phyloP scores from a whole-genome alignment of 2,888 invertebrate genomes.

The Ormyrus nitidulus region DNA sequence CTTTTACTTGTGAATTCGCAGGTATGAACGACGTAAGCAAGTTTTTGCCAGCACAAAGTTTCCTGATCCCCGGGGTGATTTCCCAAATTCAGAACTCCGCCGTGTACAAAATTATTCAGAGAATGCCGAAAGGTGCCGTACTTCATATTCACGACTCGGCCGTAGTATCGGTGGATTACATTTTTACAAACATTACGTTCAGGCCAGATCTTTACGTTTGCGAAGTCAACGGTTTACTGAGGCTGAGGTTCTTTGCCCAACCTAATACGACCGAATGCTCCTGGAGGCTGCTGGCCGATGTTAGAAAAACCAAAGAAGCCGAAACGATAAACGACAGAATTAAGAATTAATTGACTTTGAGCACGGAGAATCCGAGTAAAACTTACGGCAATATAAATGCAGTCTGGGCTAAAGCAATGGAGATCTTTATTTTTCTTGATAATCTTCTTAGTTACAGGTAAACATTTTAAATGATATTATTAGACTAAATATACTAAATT shows the following conservation, averaged over 20 bases:
- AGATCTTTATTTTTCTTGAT: conserved; percentile 51
- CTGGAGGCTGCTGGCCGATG: conserved; percentile 64
- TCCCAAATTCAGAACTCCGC: conserved; percentile 79
- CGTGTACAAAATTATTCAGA: conserved; percentile 81
- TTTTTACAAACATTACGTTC: conserved; percentile 81
- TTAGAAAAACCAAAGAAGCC: conserved; percentile 57
- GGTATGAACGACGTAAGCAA: conserved; percentile 63
- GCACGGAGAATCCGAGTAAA: conserved; percentile 75
- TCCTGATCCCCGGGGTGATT: conserved; percentile 78
- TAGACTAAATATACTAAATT: too few species aligned
- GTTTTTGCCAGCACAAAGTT: conserved; percentile 82
- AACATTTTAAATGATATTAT: too few species aligned
- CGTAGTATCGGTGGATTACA: conserved; percentile 79
- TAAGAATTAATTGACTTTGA: conserved; percentile 77
- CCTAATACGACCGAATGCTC: conserved; percentile 58
- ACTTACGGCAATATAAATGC: conserved; percentile 45
- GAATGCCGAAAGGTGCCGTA: conserved; percentile 86
- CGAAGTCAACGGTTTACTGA: conserved; percentile 50
- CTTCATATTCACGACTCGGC: conserved; percentile 84
- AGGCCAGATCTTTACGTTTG: conserved; percentile 80
- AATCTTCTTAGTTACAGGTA: conserved; percentile 67
- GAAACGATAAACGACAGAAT: conserved; percentile 25
- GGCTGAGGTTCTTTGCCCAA: conserved; percentile 52
- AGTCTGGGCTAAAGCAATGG: conserved; percentile 58
- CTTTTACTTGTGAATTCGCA: background rate